Evolutionary conservation across 2,888 invertebrate species (phyloP).

Genomic region (Chrysotoxum bicinctum): DNA sequence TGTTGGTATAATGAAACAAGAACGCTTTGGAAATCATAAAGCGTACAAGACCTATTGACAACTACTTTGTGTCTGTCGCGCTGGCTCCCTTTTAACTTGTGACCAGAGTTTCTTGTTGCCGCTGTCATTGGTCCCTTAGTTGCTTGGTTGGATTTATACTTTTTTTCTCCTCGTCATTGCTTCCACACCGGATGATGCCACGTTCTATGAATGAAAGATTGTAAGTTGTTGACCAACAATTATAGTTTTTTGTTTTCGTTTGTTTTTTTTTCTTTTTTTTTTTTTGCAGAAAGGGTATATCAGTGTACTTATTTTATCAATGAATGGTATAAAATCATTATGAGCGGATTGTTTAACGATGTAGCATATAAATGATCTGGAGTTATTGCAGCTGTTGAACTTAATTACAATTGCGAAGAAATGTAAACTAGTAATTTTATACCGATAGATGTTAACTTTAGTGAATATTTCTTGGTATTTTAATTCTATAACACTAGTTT

Average conservation of each 20-base stretch:
- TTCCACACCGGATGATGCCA: constrained; percentile 68
- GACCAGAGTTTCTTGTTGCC: constrained; percentile 38
- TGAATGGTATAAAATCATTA: constrained; percentile 61
- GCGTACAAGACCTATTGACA: constrained; percentile 70
- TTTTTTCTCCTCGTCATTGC: constrained; percentile 11
- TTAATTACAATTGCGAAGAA: not conserved
- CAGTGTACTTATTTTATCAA: constrained; percentile 37
- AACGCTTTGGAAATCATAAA: constrained; percentile 69
- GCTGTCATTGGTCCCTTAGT: constrained; percentile 34
- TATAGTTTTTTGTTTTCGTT: not conserved
- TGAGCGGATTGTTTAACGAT: constrained; percentile 45
- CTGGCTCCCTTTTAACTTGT: constrained; percentile 39
- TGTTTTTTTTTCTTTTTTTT: constrained; percentile 17
- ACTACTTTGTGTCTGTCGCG: constrained; percentile 55
- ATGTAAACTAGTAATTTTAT: no score
- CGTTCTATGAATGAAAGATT: constrained; percentile 71
- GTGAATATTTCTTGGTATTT: no score
- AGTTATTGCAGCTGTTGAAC: not conserved
- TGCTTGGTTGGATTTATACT: constrained; percentile 20
- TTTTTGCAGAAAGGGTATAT: constrained; percentile 15
- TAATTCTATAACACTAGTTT: no score
- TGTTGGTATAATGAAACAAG: constrained; percentile 18
- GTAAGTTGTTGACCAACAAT: constrained; percentile 59
- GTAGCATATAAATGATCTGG: constrained; percentile 30
- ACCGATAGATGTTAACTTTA: no score